phyloP scores from a whole-genome alignment of 2,797 vertebrate genomes.

The Poliocrania exsul region DNA sequence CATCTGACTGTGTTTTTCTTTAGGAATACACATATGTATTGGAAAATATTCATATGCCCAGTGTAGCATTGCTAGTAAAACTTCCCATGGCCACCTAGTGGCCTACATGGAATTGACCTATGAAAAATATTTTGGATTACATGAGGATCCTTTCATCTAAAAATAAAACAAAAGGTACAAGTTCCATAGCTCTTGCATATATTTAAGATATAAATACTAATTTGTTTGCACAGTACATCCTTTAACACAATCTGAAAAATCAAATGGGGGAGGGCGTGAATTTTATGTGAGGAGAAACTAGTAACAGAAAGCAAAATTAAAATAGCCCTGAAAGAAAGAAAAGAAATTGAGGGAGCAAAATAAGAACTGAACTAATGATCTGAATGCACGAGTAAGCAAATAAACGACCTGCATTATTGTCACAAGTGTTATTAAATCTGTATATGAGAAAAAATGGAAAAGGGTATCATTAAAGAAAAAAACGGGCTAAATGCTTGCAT shows the following conservation, averaged over 20 bases:
- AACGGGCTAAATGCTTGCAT: conserved; percentile 74
- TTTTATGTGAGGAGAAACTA: conserved; percentile 48
- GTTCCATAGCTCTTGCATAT: conserved; percentile 74
- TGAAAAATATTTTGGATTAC: conserved; percentile 45
- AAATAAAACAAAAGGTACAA: conserved; percentile 77
- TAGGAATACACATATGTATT: background rate
- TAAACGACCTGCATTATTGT: background rate
- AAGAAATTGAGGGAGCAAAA: background rate
- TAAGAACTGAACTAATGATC: conserved; percentile 6
- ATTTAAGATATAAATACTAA: conserved; percentile 83
- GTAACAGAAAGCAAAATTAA: conserved; percentile 24
- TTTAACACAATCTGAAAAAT: conserved; percentile 72
- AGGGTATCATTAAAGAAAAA: background rate
- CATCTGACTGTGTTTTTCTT: background rate
- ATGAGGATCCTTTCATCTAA: conserved; percentile 49
- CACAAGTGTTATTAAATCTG: background rate
- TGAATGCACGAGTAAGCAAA: conserved; percentile 24
- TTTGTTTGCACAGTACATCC: conserved; percentile 79
- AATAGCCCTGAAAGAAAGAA: background rate
- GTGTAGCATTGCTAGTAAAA: conserved; percentile 32
- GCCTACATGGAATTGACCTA: conserved; percentile 34
- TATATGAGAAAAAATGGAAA: background rate
- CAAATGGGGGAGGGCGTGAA: conserved; percentile 49
- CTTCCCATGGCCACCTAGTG: conserved; percentile 59
- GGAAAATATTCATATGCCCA: conserved; percentile 36